phyloP scores from a whole-genome alignment of 2,888 invertebrate species.

The Cantharis nigra region DNA sequence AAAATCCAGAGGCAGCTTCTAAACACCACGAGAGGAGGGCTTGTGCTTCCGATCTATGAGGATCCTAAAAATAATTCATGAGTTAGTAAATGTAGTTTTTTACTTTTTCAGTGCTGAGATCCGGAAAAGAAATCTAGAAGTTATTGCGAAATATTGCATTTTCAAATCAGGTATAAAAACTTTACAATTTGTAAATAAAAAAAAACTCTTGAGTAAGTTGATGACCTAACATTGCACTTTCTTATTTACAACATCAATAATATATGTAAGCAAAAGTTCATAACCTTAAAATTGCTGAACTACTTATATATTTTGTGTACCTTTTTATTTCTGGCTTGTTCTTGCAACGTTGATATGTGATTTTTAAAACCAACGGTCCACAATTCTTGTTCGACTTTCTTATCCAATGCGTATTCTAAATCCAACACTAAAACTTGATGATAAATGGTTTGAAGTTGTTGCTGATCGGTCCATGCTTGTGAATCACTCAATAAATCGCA shows the following conservation, averaged over 20 bases:
- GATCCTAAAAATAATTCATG: conserved; percentile 60
- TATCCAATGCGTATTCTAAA: conserved; percentile 84
- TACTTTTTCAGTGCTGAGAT: too few relatives aligned
- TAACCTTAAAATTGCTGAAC: neutral
- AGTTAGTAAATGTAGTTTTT: neutral
- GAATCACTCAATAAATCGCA: conserved; percentile 59
- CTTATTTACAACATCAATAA: neutral
- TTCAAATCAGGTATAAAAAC: neutral
- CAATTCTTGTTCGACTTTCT: conserved; percentile 86
- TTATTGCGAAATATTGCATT: neutral
- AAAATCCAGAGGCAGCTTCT: conserved; percentile 85
- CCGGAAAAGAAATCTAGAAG: neutral
- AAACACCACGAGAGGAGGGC: conserved; percentile 79
- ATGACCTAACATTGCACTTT: neutral
- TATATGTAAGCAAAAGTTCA: neutral
- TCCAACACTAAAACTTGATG: conserved; percentile 78
- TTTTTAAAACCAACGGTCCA: conserved; percentile 90
- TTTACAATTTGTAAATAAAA: neutral
- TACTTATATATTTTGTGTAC: conserved; percentile 52
- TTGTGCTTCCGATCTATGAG: conserved; percentile 74
- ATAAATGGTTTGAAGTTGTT: conserved; percentile 63
- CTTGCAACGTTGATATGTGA: conserved; percentile 79
- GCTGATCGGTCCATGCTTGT: conserved; percentile 54
- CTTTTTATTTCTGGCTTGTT: conserved; percentile 78
- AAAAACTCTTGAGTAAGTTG: neutral